Evolutionary conservation across 2,113 vertebrate genomes (phyloP), one percentile per base, ranked within the genome.

Genomic region (Numida meleagris): DNA sequence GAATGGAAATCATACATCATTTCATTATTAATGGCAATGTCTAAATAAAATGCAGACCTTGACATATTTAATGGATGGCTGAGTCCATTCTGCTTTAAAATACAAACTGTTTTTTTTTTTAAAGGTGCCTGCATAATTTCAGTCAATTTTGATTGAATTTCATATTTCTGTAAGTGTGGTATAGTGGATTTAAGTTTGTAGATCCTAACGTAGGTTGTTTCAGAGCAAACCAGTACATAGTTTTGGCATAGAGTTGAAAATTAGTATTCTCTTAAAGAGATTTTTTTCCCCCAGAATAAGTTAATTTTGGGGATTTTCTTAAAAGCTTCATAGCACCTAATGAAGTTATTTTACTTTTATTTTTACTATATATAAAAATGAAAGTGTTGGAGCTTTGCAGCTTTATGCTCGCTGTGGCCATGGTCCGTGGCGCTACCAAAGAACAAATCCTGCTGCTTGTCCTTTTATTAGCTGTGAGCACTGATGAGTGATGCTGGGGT

Each of bases 31-130:
- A 98, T 98, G 98, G 96, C 97, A 97, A 97, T 91, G 97, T 98
- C 98, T 98, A 98, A 98, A 98, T 98, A 98, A 98, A 98, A 98
- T 97, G 97, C 96, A 98, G 97, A 98, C 97, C 98, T 98, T 97
- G 98, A 98, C 98, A 97, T 98, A 97, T 97, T 97, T 98, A 98
- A 98, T 98, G 97, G 97, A 97, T 97, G 96, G 94, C 95, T 96
- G 95, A 97, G 90, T 97, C 96, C 95, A 89, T 98, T 97, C 98
- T 96, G 96, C 97, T 97, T 96, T 97, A 97, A 97, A 97, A 97
- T 43, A 20, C 96, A 97, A 96, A 91, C 72, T 78, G 74, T 34
- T 81, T 78, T 14, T 18, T 81, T 71, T 91, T 94, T 97, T 94
- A 95, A 97, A 94, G 90, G 89, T 96, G 97, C 93, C 87, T 95